Conservation (phyloP, 2,888 invertebrate species). For the Tipula lateralis region DNA sequence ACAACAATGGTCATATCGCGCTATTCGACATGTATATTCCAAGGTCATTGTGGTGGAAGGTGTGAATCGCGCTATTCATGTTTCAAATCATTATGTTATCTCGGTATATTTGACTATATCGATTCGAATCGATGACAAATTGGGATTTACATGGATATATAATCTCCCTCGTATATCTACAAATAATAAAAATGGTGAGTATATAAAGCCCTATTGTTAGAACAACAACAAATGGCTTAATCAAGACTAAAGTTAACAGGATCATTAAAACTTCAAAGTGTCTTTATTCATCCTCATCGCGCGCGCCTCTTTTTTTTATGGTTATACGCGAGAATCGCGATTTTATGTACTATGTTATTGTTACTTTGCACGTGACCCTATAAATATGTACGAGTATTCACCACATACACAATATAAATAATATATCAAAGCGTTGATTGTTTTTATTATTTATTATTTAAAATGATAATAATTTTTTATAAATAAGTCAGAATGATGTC, state of each 20-base stretch:
- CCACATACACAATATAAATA: neutral
- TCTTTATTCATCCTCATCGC: neutral
- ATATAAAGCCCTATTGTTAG: neutral
- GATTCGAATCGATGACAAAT: neutral
- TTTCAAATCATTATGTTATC: neutral
- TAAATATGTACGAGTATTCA: neutral
- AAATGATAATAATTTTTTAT: neutral
- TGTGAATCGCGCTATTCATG: neutral
- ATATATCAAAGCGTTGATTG: neutral
- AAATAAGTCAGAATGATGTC: neutral
- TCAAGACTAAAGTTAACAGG: neutral
- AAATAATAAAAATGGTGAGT: neutral
- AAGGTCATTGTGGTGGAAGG: neutral
- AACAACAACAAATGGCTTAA: neutral
- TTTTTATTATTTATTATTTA: neutral
- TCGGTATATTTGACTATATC: neutral
- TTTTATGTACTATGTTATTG: neutral
- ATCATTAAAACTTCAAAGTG: neutral
- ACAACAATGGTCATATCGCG: too few species aligned
- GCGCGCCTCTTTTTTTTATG: neutral
- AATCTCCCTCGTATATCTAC: neutral
- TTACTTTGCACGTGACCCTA: neutral
- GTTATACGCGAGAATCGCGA: neutral
- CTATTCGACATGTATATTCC: neutral
- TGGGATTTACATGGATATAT: neutral